Base-by-base conservation (phyloP, 2,113 vertebrate species). In the Potamarius usumacintae region DNA sequence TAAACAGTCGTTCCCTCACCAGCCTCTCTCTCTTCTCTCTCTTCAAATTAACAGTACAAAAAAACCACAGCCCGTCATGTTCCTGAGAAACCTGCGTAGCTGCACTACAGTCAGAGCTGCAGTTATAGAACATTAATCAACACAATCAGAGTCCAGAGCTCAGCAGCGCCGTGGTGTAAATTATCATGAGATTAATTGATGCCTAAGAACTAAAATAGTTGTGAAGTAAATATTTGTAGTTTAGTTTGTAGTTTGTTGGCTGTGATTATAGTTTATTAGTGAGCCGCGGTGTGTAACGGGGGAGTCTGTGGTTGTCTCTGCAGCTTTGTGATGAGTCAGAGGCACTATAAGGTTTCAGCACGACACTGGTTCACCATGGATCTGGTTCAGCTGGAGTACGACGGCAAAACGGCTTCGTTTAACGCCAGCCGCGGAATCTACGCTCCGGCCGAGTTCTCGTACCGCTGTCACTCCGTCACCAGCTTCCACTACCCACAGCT, bases 281-380 rank as follows among this genome's bases (percentile, higher is more conserved):
- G 1, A n/a, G 50, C 2, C 76, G 25, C 34, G 9, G 50, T n/a
- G 74, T 55, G 11, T 78, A 30, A 14, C 25, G 3, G 50, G 22
- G 17, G 52, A 78, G 7, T 9, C 0, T 10, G 34, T 48, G 71
- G 2, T 80, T 7, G 20, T 9, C 22, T 42, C 52, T 15, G 0
- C 90, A 98, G 97, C 69, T 97, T 97, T 65, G 82, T 81, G 0
- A 94, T 98, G 93, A 94, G 90, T 42, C 96, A 93, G 89, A 91
- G 90, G 50, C 89, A 88, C 88, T 97, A 96, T 91, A 87, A 84
- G 0, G 96, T 98, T 52, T 97, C 97, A 0, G 96, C 94, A 0
- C 96, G 96, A 0, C 42, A 92, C 85, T 98, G 97, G 97, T 97
- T 97, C 92, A 96, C 94, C 0, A 89, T 98, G 88, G 95, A 96